These are phyloP conservation scores for Nothobranchius furzeri DNA, from an alignment of 2,113 vertebrate species.

Conservation along the genomic window DNA sequence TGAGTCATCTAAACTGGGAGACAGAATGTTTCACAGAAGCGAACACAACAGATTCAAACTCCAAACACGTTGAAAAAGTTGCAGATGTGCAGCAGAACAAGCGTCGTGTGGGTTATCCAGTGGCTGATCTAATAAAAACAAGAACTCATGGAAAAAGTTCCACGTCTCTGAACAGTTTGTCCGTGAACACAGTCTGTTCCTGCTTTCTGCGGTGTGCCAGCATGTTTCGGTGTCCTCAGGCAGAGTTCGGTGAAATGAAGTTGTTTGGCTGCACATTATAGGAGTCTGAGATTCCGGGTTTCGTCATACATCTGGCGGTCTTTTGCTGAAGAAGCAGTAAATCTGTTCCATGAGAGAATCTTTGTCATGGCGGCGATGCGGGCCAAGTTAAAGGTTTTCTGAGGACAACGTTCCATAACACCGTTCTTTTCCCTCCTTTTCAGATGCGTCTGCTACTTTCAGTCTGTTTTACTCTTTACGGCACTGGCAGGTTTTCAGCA, in stretches of 20 bases:
- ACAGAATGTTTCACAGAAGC: neutral
- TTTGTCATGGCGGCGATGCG: constrained; percentile 32
- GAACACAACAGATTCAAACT: neutral
- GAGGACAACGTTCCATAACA: constrained; percentile 62
- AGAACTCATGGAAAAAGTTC: neutral
- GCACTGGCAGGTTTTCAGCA: constrained; percentile 10
- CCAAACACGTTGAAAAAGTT: no score
- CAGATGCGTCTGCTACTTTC: constrained; percentile 14
- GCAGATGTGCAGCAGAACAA: neutral
- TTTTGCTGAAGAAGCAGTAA: constrained; percentile 36
- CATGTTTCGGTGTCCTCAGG: constrained; percentile 32
- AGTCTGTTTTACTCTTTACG: constrained; percentile 30
- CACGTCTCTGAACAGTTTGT: neutral
- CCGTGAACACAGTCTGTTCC: constrained; percentile 3
- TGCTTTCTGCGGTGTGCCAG: constrained; percentile 2
- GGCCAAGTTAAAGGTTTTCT: constrained; percentile 44
- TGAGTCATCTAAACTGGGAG: neutral
- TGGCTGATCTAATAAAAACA: neutral
- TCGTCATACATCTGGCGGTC: constrained; percentile 39
- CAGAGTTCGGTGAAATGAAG: constrained; percentile 1
- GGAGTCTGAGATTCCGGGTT: constrained; percentile 35
- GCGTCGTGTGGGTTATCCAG: neutral
- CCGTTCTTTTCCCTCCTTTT: constrained; percentile 6
- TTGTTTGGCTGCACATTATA: constrained; percentile 37
- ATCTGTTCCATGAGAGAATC: constrained; percentile 67